These are phyloP conservation scores for Xestobium rufovillosum DNA, from an alignment of 2,888 invertebrate genomes.

Conservation along the genomic window DNA sequence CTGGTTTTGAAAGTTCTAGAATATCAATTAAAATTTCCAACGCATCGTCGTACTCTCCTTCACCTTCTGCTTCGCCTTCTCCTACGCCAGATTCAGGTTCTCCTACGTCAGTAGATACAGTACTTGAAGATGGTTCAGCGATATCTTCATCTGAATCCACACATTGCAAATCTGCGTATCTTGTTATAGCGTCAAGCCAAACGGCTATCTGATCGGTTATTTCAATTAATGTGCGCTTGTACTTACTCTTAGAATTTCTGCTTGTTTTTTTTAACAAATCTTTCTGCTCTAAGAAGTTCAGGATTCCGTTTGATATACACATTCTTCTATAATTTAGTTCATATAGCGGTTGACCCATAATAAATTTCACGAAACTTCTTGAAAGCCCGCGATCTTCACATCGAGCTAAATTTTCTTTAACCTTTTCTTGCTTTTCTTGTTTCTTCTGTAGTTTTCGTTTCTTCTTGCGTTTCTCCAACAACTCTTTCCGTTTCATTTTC, in stretches of 20 bases:
- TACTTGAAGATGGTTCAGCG: conserved; percentile 20
- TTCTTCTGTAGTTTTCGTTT: conserved; percentile 22
- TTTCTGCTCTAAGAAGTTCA: conserved; percentile 21
- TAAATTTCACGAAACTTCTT: conserved; percentile 26
- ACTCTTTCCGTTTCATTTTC: conserved; percentile 24
- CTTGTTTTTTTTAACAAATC: background rate
- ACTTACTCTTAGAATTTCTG: background rate
- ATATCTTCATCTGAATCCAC: conserved; percentile 31
- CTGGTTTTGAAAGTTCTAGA: too few species aligned
- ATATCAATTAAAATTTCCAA: conserved; percentile 14
- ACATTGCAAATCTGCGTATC: conserved; percentile 33
- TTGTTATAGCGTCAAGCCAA: conserved; percentile 34
- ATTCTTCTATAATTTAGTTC: conserved; percentile 34
- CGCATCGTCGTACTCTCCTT: conserved; percentile 7
- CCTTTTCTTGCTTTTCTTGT: conserved; percentile 15
- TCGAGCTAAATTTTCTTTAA: conserved; percentile 16
- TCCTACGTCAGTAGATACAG: conserved; percentile 1
- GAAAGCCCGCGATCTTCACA: conserved; percentile 2
- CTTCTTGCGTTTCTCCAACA: conserved; percentile 16
- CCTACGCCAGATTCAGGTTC: too few species aligned
- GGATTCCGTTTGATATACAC: conserved; percentile 31
- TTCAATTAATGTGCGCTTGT: background rate
- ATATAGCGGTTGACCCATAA: conserved; percentile 30
- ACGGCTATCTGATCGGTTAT: conserved; percentile 23
- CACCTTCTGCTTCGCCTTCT: conserved; percentile 6